phyloP scores from a whole-genome alignment of 2,797 vertebrate genomes.

The Lepilemur ruficaudatus region DNA sequence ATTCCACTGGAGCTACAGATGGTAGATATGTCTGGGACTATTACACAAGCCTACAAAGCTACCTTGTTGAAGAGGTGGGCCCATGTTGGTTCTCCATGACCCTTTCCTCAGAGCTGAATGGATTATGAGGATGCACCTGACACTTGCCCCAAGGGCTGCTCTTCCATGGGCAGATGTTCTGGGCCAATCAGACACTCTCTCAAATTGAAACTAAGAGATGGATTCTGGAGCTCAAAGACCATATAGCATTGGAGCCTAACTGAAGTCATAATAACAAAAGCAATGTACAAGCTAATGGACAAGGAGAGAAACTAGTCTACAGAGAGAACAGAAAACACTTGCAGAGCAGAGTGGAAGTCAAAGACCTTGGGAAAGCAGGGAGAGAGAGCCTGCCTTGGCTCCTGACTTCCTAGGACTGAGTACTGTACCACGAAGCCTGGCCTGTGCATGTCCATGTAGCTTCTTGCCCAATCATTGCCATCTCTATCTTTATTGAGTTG shows the following conservation, averaged over 20 bases:
- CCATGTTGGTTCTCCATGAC: neutral
- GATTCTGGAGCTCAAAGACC: neutral
- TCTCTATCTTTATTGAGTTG: neutral
- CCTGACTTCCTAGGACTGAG: neutral
- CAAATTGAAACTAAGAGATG: neutral
- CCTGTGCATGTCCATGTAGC: neutral
- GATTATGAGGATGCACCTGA: neutral
- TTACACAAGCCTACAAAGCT: neutral
- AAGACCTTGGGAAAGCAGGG: neutral
- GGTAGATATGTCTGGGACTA: neutral
- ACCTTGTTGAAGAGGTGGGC: neutral
- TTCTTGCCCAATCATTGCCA: neutral
- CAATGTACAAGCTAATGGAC: neutral
- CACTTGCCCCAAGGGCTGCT: neutral
- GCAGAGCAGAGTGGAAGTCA: neutral
- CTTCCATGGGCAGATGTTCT: neutral
- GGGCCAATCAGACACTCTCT: neutral
- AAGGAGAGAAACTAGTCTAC: neutral
- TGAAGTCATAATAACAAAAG: neutral
- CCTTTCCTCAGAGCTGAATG: neutral
- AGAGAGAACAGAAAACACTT: neutral
- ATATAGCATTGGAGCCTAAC: neutral
- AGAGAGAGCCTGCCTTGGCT: neutral
- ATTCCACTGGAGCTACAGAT: neutral
- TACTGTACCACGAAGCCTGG: neutral